Evolutionary conservation across 2,888 invertebrate species (phyloP), one percentile per base, ranked within the genome.

Genomic region (Ernsta delagoae): DNA sequence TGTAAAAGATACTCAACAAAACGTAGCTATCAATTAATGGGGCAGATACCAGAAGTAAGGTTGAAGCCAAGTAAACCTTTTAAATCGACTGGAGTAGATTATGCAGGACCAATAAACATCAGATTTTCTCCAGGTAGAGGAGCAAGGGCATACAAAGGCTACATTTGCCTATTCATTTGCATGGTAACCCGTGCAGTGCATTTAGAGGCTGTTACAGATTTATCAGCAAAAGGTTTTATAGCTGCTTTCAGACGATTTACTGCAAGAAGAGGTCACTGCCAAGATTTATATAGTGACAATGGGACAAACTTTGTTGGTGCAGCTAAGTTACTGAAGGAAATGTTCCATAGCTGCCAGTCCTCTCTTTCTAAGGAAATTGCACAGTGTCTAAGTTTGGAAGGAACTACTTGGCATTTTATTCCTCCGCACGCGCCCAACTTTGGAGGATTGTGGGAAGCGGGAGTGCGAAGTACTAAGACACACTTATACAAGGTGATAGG

Each of bases 81-180:
- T 53, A 73, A 70, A 54, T 64, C 67, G 8, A 56, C 74, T 5
- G 78, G 77, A 3, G 75, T 78, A 0, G 77, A 78, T 48, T 75
- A 71, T 56, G 56, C 71, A 6, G 75, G 75, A 9, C 71, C 71
- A 1, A 67, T 76, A 11, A 73, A 74, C 59, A 74, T 76, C 3
- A 60, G 72, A 53, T 71, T 73, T 67, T 74, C 73, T 41, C 72
- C 71, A 34, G 75, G 74, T 6, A 54, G 75, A 69, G 50, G 50
- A 50, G 50, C 50, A 16, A 50, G 16, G 7, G 5, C 50, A 50
- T 50, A 50, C 7, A 50, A 50, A 16, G 50, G 50, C 16, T 50
- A 50, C 7, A 50, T 50, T 50, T 50, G 50, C 50, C 16, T 50
- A 50, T 50, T 50, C 7, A 50, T 50, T 16, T 50, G 50, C 7